Percentiles rank a stretch among this genome's conserved stretches.
These are phyloP conservation scores for Myotis planiceps DNA, from an alignment of 2,797 vertebrate genomes.

Conservation along the genomic window DNA sequence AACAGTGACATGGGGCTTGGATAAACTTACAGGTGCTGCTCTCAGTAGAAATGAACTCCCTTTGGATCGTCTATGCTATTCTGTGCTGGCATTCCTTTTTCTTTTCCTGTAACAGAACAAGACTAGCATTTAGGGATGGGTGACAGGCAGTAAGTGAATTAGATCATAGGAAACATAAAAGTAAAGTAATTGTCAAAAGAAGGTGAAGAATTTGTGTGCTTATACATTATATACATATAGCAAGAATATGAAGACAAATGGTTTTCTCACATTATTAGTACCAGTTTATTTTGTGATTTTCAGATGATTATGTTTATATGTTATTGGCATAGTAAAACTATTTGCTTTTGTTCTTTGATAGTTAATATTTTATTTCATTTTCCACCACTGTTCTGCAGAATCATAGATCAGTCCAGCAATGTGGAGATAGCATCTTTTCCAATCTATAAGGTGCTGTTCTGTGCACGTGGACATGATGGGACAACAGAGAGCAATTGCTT, in stretches of 20 bases:
- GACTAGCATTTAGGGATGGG: not conserved
- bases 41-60: constrained; percentile 8
- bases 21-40: not conserved
- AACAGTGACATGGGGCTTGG: not conserved
- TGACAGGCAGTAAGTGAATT: constrained; percentile 5
- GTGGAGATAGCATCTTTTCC: constrained; percentile 95
- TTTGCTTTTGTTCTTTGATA: constrained; percentile 3
- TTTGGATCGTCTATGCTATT: not conserved
- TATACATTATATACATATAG: not conserved
- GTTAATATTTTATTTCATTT: constrained; percentile 55
- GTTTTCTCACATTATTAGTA: constrained; percentile 23
- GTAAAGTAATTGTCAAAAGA: constrained; percentile 49
- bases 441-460: constrained; percentile 98
- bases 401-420: constrained; percentile 92
- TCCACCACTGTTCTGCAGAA: constrained; percentile 85
- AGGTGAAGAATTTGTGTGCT: not conserved
- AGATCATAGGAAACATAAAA: not conserved
- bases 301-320: constrained; percentile 16
- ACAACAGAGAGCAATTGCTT: constrained; percentile 95
- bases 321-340: constrained; percentile 23
- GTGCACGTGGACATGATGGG: constrained; percentile 93
- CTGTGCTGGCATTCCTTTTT: not conserved
- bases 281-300: constrained; percentile 44
- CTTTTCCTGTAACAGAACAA: constrained; percentile 5
- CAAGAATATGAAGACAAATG: constrained; percentile 5